Base-by-base conservation (phyloP, 64 coral and sea anemone species). In the Acropora tenuis region DNA sequence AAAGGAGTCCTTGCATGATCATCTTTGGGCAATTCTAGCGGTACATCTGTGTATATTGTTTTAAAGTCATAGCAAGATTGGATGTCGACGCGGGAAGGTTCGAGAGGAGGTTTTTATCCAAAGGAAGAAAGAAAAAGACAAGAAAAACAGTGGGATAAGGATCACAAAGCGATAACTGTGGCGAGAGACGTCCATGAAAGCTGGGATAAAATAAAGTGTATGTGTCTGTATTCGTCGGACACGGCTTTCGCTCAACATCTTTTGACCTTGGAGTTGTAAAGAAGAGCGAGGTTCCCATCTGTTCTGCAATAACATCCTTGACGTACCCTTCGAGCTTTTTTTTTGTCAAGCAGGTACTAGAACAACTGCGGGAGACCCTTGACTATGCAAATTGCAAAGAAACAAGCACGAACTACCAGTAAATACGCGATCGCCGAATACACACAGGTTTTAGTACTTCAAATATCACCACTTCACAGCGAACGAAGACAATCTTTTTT, bases 391-490 rank as follows among this genome's bases (percentile, higher is more conserved):
- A 30, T 30, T 30, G 30, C n/a, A 69, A 69, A 69, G 1, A 69
- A 69, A 69, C 66, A 69, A 69, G 66, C 11, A 69, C 66, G 66
- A 69, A 69, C 66, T 69, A 69, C 66, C 66, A 19, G 66, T 69
- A 69, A 69, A 69, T 69, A 69, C 66, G 1, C 66, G 0, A 69
- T 69, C 11, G 66, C 66, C 66, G 18, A 69, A 69, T 69, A 69
- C 66, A 69, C n/a, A 69, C 52, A 55, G 52, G 52, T 55, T 55
- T 55, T 69, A 69, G 66, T 69, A 12, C 66, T 69, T 30, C 30
- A 30, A 30, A 30, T 30, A 30, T 30, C 30, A 30, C 30, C 30
- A 30, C 30, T 30, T 30, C 30, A 30, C 30, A 30, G 30, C 30
- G 30, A 30, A 30, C 30, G 30, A 30, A 30, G 30, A 30, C 30